Percentiles rank a stretch among this genome's conserved stretches.
phyloP scores from a whole-genome alignment of 1,140 invertebrate species.

The Drosophila littoralis region DNA sequence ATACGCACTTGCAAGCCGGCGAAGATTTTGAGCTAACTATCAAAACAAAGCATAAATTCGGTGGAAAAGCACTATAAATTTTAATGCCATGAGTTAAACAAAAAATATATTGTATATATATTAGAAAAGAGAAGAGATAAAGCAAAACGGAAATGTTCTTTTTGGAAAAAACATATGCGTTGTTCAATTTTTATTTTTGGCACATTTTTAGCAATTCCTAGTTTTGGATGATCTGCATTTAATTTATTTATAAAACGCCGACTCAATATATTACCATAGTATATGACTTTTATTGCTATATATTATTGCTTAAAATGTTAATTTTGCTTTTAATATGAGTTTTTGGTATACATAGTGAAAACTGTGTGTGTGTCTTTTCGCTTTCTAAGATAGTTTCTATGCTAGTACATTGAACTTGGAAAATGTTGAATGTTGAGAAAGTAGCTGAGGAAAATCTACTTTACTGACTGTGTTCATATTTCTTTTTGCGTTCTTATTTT shows the following conservation, averaged over 20 bases:
- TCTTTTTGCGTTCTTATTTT: too few relatives aligned
- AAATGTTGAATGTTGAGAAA: not conserved
- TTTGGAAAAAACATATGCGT: conserved; percentile 50
- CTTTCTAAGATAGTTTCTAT: not conserved
- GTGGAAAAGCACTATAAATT: conserved; percentile 7
- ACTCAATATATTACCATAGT: conserved; percentile 28
- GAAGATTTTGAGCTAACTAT: conserved; percentile 11
- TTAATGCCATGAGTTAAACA: conserved; percentile 2
- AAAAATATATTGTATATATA: not conserved
- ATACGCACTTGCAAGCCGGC: conserved; percentile 9
- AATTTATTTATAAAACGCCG: conserved; percentile 57
- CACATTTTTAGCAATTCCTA: conserved; percentile 24
- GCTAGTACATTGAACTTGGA: conserved; percentile 23
- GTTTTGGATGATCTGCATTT: conserved; percentile 43
- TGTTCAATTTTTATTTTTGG: conserved; percentile 56
- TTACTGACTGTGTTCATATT: too few relatives aligned
- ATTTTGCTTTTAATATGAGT: not conserved
- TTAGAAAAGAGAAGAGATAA: conserved; percentile 21
- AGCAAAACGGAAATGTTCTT: conserved; percentile 68
- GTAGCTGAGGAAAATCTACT: not conserved
- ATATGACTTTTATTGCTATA: conserved; percentile 23
- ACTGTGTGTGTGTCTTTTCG: not conserved
- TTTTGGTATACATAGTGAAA: not conserved
- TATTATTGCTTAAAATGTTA: conserved; percentile 24
- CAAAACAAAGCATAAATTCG: conserved; percentile 47